Percentiles rank a stretch among this genome's conserved stretches.
phyloP scores from a whole-genome alignment of 2,888 invertebrate species.

The Lymantria monacha region DNA sequence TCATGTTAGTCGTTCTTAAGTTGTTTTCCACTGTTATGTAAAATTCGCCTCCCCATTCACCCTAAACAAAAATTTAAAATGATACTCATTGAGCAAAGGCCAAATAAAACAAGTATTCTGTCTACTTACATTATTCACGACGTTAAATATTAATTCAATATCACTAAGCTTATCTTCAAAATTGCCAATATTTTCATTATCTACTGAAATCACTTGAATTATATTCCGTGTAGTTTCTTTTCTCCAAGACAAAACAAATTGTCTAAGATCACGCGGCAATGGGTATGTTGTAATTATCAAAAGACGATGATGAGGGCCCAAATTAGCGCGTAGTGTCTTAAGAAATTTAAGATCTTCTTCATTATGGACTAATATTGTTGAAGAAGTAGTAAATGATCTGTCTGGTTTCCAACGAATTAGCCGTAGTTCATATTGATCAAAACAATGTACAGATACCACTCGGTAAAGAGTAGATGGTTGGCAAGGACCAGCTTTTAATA shows the following conservation, averaged over 20 bases:
- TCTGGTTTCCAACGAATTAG: no score
- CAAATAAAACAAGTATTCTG: no score
- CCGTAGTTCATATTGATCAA: no score
- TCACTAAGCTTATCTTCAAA: no score
- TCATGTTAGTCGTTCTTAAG: conserved; percentile 10
- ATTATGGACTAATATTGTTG: conserved; percentile 25
- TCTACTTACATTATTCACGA: conserved; percentile 30
- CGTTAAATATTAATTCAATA: conserved; percentile 26
- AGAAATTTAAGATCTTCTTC: conserved; percentile 27
- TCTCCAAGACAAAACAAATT: conserved; percentile 34
- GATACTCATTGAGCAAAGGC: no score
- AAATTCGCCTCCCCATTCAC: no score
- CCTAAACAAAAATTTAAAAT: conserved; percentile 15
- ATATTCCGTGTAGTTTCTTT: conserved; percentile 24
- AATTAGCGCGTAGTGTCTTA: conserved; percentile 16
- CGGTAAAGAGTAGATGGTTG: conserved; percentile 20
- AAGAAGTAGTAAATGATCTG: conserved; percentile 8
- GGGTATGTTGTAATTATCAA: conserved; percentile 33
- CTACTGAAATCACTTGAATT: conserved; percentile 26
- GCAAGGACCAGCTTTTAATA: background rate
- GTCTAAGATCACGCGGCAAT: conserved; percentile 27
- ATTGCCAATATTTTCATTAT: conserved; percentile 11
- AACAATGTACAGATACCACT: conserved; percentile 18
- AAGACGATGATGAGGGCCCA: conserved; percentile 22
- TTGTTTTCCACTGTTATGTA: conserved; percentile 27